Evolutionary conservation across 2,888 invertebrate species (phyloP), one percentile per base, ranked within the genome.

Genomic region (Ditylenchus weischeri): DNA sequence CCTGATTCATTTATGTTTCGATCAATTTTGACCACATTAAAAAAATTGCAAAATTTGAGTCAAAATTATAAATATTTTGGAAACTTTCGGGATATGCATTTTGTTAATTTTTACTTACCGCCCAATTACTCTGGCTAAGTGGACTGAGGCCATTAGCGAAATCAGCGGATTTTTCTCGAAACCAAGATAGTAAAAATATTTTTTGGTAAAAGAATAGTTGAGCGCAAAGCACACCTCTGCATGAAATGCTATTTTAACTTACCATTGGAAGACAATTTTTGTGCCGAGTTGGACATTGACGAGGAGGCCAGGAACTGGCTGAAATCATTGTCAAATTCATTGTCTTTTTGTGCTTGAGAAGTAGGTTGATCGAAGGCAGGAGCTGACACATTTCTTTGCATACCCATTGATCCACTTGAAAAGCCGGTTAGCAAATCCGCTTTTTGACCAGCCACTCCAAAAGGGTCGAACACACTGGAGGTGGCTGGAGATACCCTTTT

Each of bases 381-480:
- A 13, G 76, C 76, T 6, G 76, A 76, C 13, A 70, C 73, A 49
- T 76, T 76, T 38, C 76, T 67, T 57, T 75, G 75, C 71, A 75
- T 74, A 6, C 54, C 54, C n/a, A 29, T 10, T 29, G 50, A 11
- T 35, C 54, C 50, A 11, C 48, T 58, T 23, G 66, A 38, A 15
- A 51, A n/a, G 38, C n/a, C 38, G 15, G 59, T 59, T 18, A 54
- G 18, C 18, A 21, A 54, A 18, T 21, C 29, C 1, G 54, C 21
- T 1, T 35, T 19, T 48, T 49, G n/a, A 60, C 23, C 18, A n/a
- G 64, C 35, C 48, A 47, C 29, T 2, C 54, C 61, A 43, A 69
- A 69, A 29, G 66, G 54, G 21, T 62, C 71, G 21, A 71, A 54
- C 1, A 66, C 66, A 60, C 68, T 69, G 21, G 63, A 49, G n/a